Evolutionary conservation across 2,888 invertebrate genomes (phyloP).

Genomic region (Cepaea hortensis): DNA sequence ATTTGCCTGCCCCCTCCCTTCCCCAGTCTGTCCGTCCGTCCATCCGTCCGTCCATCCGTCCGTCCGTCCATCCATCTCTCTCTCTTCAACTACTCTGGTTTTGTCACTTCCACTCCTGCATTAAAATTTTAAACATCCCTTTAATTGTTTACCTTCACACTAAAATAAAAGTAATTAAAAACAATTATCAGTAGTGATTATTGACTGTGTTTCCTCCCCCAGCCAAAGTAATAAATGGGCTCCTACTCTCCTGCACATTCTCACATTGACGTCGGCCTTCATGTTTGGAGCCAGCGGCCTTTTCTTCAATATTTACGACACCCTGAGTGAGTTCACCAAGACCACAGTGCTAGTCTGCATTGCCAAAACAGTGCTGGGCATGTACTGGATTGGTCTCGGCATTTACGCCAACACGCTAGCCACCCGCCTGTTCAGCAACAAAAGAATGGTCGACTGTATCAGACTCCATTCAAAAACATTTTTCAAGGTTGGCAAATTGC

Average conservation of each 20-base stretch:
- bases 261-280: conserved; percentile 68
- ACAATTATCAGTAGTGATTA: not conserved
- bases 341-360: conserved; percentile 73
- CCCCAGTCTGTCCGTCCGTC: too few species aligned
- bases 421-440: conserved; percentile 74
- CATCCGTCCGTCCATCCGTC: too few species aligned
- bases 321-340: conserved; percentile 68
- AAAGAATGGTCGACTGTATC: conserved; percentile 74
- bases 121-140: too few species aligned
- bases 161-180: not conserved
- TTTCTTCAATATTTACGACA: conserved; percentile 72
- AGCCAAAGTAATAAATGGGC: conserved; percentile 44
- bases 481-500: conserved; percentile 71
- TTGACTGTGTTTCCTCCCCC: not conserved
- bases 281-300: conserved; percentile 67
- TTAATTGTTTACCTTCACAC: not conserved
- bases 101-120: too few species aligned
- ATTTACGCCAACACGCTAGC: conserved; percentile 76
- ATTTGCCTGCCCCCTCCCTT: too few species aligned
- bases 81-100: too few species aligned
- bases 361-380: conserved; percentile 71
- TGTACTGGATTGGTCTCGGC: conserved; percentile 75
- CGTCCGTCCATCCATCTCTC: too few species aligned
- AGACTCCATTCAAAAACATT: conserved; percentile 76
- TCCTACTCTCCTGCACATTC: conserved; percentile 69